These are phyloP conservation scores for Halocaridina rubra DNA, from an alignment of 2,888 invertebrate genomes.

Conservation along the genomic window DNA sequence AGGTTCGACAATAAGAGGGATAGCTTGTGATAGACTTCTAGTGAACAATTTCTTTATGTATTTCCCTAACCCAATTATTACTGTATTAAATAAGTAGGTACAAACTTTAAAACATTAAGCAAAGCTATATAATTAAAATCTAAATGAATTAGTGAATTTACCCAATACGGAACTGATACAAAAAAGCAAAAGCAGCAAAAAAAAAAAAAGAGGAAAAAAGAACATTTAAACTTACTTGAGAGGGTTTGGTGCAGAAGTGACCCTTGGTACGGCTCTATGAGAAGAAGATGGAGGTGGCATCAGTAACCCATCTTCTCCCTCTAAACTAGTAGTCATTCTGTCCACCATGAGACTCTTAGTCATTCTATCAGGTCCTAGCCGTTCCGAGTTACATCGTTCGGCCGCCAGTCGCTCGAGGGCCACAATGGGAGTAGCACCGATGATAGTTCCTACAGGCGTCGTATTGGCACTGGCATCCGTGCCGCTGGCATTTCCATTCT, in stretches of 20 bases:
- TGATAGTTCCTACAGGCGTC: constrained; percentile 15
- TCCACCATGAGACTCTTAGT: constrained; percentile 6
- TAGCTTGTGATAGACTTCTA: too few species aligned
- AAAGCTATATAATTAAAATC: too few species aligned
- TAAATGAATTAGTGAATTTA: too few species aligned
- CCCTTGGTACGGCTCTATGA: constrained; percentile 68
- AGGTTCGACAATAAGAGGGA: too few species aligned
- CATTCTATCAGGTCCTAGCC: background rate
- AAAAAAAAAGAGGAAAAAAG: background rate
- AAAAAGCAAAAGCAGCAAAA: too few species aligned
- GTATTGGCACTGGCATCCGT: constrained; percentile 17
- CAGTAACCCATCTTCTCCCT: constrained; percentile 49
- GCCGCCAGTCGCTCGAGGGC: constrained; percentile 5
- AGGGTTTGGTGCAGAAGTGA: constrained; percentile 82
- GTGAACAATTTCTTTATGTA: too few species aligned
- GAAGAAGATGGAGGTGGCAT: constrained; percentile 28
- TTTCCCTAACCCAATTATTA: too few species aligned
- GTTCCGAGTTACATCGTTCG: constrained; percentile 7
- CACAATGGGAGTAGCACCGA: constrained; percentile 2
- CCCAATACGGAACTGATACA: too few species aligned
- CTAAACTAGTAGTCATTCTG: constrained; percentile 57
- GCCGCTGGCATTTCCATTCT: constrained; percentile 36
- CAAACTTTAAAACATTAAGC: too few species aligned
- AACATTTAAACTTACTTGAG: constrained; percentile 78
- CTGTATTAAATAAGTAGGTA: too few species aligned